Percentiles rank a stretch among this genome's conserved stretches.
Conservation (phyloP, 2,888 invertebrate genomes). For the Drosophila falleni region DNA sequence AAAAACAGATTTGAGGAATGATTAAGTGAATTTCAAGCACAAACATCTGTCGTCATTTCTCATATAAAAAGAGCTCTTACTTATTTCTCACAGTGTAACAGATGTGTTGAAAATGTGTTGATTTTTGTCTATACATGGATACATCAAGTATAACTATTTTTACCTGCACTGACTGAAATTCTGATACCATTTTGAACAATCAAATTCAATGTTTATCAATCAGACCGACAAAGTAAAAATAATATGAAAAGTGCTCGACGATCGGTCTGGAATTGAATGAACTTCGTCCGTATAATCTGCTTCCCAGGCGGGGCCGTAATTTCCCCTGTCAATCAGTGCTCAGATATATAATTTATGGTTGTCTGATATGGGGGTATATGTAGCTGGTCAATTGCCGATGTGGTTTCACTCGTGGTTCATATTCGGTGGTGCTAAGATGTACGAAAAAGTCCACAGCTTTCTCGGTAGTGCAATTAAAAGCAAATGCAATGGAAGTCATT, state of each 20-base stretch:
- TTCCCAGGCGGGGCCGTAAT: slow-evolving; percentile 22
- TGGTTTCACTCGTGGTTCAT: slow-evolving; percentile 42
- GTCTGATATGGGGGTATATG: slow-evolving; percentile 40
- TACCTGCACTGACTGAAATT: slow-evolving; percentile 30
- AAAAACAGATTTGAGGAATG: no score
- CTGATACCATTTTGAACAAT: slow-evolving; percentile 10
- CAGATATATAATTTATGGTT: slow-evolving; percentile 37
- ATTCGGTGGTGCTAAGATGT: slow-evolving; percentile 46
- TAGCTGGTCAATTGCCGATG: slow-evolving; percentile 1
- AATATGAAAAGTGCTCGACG: slow-evolving; percentile 5
- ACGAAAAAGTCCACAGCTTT: background rate
- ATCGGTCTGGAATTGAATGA: slow-evolving; percentile 5
- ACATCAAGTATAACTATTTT: background rate
- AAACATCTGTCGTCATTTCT: no score
- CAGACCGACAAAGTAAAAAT: slow-evolving; percentile 4
- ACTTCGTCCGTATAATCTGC: slow-evolving; percentile 12
- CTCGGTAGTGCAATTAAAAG: background rate
- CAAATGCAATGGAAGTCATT: background rate
- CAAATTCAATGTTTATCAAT: slow-evolving; percentile 23
- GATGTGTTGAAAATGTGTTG: background rate
- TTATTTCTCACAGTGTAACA: background rate
- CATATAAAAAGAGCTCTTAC: background rate
- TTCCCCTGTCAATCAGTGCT: slow-evolving; percentile 63
- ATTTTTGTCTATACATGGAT: background rate
- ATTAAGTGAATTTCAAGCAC: no score